Base-by-base conservation (phyloP, 1,140 invertebrate genomes). In the Brachionus plicatilis region DNA sequence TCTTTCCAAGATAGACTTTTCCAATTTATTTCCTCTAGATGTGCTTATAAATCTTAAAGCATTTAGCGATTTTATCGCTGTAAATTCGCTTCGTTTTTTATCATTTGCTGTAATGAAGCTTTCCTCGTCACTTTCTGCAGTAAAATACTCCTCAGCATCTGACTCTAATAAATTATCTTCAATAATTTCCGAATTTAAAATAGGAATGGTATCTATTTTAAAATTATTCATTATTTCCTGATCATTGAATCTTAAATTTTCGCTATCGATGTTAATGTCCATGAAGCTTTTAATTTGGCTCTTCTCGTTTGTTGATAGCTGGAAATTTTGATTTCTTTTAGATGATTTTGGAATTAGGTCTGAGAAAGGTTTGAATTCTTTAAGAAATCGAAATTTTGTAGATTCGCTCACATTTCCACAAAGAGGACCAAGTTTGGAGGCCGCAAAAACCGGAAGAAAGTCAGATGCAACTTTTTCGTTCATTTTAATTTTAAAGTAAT, bases 221-320 rank as follows among this genome's bases (percentile, higher is more conserved):
- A 37, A 76, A 9, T 9, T 27, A 8, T 76, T 45, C 3, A 76
- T 5, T 27, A 76, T 27, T 24, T 12, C 1, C 7, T 76, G 20
- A 53, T 76, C 72, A 50, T 76, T 24, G n/a, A 76, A 76, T 12
- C 12, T 50, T 12, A 76, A 76, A 24, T 50, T 76, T 50, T 76
- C 43, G 6, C 5, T 37, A 24, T 76, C 45, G 12, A 76, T 50
- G 12, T 24, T 50, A 8, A 27, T 5, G 9, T 76, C 47, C 50
- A 76, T 12, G 5, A 24, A 76, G 20, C 27, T 76, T 50, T 50
- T 29, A 27, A 76, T 76, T 24, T 27, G 7, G 8, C 24, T n/a
- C 5, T 50, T 76, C 14, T 76, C 72, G n/a, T 47, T 11, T 29
- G 20, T 11, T 20, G 72, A 50, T 27, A 76, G 27, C 24, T 9